Conservation (phyloP, 2,888 invertebrate genomes). For the Sinhomidia bicolor region DNA sequence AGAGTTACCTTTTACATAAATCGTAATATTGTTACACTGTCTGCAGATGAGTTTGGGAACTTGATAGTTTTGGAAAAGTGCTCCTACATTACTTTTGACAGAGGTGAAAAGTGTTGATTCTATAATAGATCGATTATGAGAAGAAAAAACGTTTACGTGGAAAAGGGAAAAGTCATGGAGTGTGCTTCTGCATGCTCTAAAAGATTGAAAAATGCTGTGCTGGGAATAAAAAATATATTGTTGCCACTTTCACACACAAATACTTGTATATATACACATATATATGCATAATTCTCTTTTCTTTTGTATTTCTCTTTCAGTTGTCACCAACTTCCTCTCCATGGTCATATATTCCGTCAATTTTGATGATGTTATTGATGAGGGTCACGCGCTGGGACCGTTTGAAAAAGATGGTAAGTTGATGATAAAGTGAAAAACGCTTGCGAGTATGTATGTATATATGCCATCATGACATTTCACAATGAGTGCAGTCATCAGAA, state of each 20-base stretch:
- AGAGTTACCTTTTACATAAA: no score
- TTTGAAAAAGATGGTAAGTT: constrained; percentile 55
- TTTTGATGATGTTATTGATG: constrained; percentile 71
- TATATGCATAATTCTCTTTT: not conserved
- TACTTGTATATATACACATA: no score
- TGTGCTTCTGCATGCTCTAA: not conserved
- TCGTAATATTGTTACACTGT: no score
- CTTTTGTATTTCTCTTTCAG: constrained; percentile 52
- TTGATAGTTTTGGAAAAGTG: not conserved
- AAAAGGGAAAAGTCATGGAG: not conserved
- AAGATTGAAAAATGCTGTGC: not conserved
- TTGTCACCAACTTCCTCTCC: constrained; percentile 69
- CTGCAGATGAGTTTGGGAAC: not conserved
- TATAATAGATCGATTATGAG: constrained; percentile 41
- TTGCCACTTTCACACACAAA: no score
- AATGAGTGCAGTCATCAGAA: no score
- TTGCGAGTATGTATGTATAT: constrained; percentile 35
- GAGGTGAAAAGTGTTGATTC: constrained; percentile 13
- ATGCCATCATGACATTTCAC: no score
- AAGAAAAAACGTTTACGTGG: not conserved
- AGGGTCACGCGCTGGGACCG: constrained; percentile 70
- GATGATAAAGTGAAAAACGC: not conserved
- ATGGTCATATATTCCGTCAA: constrained; percentile 71
- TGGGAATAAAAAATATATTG: not conserved
- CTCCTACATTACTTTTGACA: constrained; percentile 44